A percentile compares a stretch with the other conserved stretches of the same genome.
Evolutionary conservation across 2,113 vertebrate species (phyloP).

Genomic region (Narcine bancroftii): DNA sequence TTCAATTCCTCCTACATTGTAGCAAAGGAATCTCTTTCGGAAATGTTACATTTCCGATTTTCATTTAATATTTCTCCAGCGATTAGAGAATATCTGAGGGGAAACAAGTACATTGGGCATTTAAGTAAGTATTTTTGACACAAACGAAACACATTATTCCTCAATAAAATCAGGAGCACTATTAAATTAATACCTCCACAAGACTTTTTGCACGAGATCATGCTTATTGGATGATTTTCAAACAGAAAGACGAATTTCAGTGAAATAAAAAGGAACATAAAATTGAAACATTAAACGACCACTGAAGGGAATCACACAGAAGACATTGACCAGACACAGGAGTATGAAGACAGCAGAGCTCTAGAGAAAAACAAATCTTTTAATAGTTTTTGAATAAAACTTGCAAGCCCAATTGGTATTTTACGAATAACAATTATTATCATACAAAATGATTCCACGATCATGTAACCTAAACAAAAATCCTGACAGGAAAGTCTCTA

Average conservation of each 20-base stretch:
- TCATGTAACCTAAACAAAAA: background rate
- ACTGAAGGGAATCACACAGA: background rate
- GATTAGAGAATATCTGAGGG: background rate
- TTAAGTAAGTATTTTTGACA: background rate
- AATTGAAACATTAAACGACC: background rate
- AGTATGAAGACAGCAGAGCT: background rate
- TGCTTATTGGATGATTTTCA: background rate
- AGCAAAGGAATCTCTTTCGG: background rate
- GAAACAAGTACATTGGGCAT: background rate
- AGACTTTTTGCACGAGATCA: background rate
- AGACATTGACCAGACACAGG: constrained; percentile 10
- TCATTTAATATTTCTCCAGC: constrained; percentile 20
- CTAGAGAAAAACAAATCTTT: background rate
- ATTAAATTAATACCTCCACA: background rate
- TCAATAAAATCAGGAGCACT: background rate
- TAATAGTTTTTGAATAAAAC: background rate
- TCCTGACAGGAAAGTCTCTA: background rate
- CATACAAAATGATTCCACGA: background rate
- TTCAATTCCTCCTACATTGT: background rate
- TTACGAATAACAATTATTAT: background rate
- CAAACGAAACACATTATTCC: background rate
- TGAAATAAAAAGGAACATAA: background rate
- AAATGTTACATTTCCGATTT: constrained; percentile 23
- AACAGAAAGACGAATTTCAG: background rate
- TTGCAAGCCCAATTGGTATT: background rate